Base-by-base conservation (phyloP, 2,113 vertebrate species). In the Atherinomorus stipes region DNA sequence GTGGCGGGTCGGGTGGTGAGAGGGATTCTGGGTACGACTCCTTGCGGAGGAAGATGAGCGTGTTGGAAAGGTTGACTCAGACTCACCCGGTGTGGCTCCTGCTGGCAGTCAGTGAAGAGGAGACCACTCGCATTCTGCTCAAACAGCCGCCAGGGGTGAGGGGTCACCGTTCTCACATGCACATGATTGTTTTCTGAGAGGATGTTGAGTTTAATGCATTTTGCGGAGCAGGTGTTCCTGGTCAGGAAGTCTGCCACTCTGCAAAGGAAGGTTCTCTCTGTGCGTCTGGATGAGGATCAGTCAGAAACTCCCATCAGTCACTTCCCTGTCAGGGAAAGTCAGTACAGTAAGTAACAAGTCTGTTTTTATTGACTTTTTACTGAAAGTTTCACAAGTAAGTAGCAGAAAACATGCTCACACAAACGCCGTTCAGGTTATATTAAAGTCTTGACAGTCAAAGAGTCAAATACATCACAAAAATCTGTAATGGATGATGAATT, bases 21-120 rank as follows among this genome's bases (percentile, higher is more conserved):
- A 93, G 95, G 71, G 95, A 97, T 85, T 97, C 96, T 54, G 96
- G 96, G 63, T 97, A 96, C 7, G 96, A 97, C 81, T 96, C 94
- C 26, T 86, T 97, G 15, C 91, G 95, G 45, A 94, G 93, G 84
- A 95, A 94, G 84, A 94, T 98, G 83, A 99, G 96, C 74, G 94
- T 98, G 74, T 70, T 98, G 87, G 96, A 98, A 89, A 88, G 96
- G 57, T 94, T 98, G 44, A 95, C 95, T 5, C 95, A 96, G 61
- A 98, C 96, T 2, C 96, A 98, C 76, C 91, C 94, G 0, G 93
- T 95, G 50, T 99, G 97, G 97, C 91, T 99, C 40, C 96, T 97
- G 86, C 94, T 98, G 62, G 80, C 90, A 2, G 86, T 98, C 77
- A 95, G 85, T 9, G 95, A 98, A 26, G 92, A 94, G 16, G 96